A percentile compares a stretch with the other conserved stretches of the same genome.
phyloP scores from a whole-genome alignment of 2,888 invertebrate genomes.

The Orchesella flavescens region DNA sequence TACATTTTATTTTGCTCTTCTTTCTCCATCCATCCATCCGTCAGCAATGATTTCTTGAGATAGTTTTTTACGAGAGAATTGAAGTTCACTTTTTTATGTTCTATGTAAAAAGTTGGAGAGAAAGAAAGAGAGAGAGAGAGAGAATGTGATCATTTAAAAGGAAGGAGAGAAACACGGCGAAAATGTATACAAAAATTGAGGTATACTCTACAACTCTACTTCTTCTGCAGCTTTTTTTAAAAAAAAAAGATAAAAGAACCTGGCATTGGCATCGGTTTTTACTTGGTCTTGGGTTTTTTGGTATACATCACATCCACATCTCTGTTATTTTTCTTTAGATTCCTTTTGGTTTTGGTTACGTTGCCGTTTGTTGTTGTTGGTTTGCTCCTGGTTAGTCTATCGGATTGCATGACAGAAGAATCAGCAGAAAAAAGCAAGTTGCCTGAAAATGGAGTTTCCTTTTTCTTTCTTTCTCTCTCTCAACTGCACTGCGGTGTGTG shows the following conservation, averaged over 20 bases:
- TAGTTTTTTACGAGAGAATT: slow-evolving; percentile 16
- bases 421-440: slow-evolving; percentile 28
- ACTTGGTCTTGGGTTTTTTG: too few relatives aligned
- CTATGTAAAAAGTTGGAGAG: neutral
- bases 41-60: slow-evolving; percentile 21
- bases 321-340: slow-evolving; percentile 46
- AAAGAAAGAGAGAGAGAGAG: neutral
- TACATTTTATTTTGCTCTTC: slow-evolving; percentile 11
- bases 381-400: slow-evolving; percentile 48
- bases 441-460: slow-evolving; percentile 58
- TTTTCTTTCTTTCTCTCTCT: slow-evolving; percentile 21
- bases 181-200: neutral
- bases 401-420: slow-evolving; percentile 59
- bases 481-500: slow-evolving; percentile 50
- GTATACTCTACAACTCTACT: neutral
- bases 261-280: slow-evolving; percentile 46
- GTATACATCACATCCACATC: neutral
- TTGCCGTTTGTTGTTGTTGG: slow-evolving; percentile 45
- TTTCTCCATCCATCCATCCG: slow-evolving; percentile 10
- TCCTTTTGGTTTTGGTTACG: slow-evolving; percentile 44
- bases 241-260: slow-evolving; percentile 40
- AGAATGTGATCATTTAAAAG: slow-evolving; percentile 7
- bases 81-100: slow-evolving; percentile 7
- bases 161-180: neutral
- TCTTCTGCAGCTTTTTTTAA: neutral